A percentile compares a stretch with the other conserved stretches of the same genome.
Evolutionary conservation across 2,797 vertebrate genomes (phyloP).

Genomic region (Poeciliopsis gracilis): DNA sequence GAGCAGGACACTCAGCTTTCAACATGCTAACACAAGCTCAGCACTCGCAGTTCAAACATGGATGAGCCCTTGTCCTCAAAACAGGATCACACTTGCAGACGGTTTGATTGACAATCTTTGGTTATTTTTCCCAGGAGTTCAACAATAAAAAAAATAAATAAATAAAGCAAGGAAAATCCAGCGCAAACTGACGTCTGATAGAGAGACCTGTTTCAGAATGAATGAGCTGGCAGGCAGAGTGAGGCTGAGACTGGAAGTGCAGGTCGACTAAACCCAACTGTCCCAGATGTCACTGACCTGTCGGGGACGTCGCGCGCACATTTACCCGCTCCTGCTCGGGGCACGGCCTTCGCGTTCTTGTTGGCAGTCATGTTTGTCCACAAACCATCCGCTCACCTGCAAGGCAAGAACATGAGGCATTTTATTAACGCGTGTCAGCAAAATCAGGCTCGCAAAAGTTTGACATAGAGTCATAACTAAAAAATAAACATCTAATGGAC

Average conservation of each 20-base stretch:
- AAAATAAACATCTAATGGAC: conserved; percentile 6
- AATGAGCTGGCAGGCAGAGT: conserved; percentile 6
- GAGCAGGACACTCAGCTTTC: conserved; percentile 60
- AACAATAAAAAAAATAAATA: conserved; percentile 1
- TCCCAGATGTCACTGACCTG: conserved; percentile 83
- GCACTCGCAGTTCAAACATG: conserved; percentile 49
- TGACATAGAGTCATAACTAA: not conserved
- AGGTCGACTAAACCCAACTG: not conserved
- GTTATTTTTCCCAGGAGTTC: conserved; percentile 36
- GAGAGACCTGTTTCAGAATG: not conserved
- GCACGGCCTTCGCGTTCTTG: conserved; percentile 90
- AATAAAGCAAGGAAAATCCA: not conserved
- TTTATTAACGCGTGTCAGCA: not conserved
- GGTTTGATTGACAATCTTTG: conserved; percentile 43
- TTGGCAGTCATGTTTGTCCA: conserved; percentile 97
- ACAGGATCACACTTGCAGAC: conserved; percentile 58
- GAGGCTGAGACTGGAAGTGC: not conserved
- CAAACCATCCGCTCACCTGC: conserved; percentile 82
- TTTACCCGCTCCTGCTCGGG: conserved; percentile 90
- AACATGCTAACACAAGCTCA: conserved; percentile 67
- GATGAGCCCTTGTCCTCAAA: conserved; percentile 55
- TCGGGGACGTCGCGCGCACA: conserved; percentile 86
- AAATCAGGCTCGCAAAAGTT: conserved; percentile 5
- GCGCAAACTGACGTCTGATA: not conserved
- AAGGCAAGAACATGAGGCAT: conserved; percentile 43